phyloP scores from a whole-genome alignment of 2,113 vertebrate genomes.

The Sylvilagus bachmani region DNA sequence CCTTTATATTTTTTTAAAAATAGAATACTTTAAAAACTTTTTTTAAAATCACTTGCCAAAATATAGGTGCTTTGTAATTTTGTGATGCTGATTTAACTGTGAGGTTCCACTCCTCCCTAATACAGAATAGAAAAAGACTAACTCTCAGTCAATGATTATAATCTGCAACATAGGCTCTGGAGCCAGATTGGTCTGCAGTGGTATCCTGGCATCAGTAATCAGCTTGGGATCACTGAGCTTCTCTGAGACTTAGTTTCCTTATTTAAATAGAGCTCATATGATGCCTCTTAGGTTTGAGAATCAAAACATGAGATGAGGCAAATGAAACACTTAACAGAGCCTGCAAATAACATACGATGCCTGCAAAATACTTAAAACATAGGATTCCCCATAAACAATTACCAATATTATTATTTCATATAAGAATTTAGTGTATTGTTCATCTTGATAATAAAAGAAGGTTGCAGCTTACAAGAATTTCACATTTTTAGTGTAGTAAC shows the following conservation, averaged over 20 bases:
- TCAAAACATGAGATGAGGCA: not conserved
- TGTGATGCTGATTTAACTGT: not conserved
- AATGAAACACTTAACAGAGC: not conserved
- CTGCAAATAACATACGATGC: not conserved
- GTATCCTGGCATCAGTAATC: not conserved
- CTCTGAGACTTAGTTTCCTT: slow-evolving; percentile 22
- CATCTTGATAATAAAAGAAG: not conserved
- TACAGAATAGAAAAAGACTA: not conserved
- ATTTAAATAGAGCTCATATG: not conserved
- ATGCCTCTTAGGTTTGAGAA: not conserved
- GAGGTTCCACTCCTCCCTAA: not conserved
- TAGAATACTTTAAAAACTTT: not conserved
- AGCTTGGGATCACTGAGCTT: not conserved
- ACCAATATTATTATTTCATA: not conserved
- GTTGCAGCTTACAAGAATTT: slow-evolving; percentile 16
- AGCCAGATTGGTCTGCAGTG: not conserved
- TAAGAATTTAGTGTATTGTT: not conserved
- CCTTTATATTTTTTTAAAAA: not conserved
- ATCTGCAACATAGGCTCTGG: not conserved
- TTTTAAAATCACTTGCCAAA: not conserved
- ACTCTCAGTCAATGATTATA: not conserved
- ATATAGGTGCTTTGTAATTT: not conserved
- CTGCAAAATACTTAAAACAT: slow-evolving; percentile 5
- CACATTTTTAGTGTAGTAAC: not conserved
- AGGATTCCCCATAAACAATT: no score